Conservation (phyloP, 2,888 invertebrate genomes). For the Zygogramma bicolorata region DNA sequence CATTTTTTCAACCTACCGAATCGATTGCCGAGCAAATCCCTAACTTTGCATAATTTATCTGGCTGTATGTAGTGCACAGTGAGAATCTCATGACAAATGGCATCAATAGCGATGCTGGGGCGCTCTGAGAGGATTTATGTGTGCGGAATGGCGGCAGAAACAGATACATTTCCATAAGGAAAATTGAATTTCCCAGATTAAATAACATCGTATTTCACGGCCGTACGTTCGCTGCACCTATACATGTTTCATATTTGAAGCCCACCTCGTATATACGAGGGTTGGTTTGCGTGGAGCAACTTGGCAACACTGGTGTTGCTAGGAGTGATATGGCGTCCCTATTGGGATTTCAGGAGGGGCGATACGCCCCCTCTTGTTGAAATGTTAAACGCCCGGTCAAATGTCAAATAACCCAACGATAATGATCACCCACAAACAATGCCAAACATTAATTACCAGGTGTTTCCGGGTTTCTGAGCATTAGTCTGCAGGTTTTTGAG, state of each 20-base stretch:
- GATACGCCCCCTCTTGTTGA: too few species aligned
- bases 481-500: too few species aligned
- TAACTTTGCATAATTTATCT: background rate
- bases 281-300: too few species aligned
- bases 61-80: background rate
- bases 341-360: too few species aligned
- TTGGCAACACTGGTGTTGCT: too few species aligned
- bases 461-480: too few species aligned
- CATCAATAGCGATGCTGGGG: background rate
- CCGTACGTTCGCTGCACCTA: background rate
- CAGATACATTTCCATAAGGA: constrained; percentile 10
- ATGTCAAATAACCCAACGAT: too few species aligned
- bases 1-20: background rate
- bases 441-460: too few species aligned
- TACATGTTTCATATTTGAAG: constrained; percentile 4
- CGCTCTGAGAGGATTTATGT: background rate
- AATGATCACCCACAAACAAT: too few species aligned
- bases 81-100: background rate
- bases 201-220: constrained; percentile 7
- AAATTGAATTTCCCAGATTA: constrained; percentile 12
- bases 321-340: too few species aligned
- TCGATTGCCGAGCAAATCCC: background rate
- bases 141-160: background rate
- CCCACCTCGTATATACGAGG: background rate
- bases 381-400: too few species aligned